These are phyloP conservation scores for Podilymbus podiceps DNA, from an alignment of 2,113 vertebrate genomes.

Conservation along the genomic window DNA sequence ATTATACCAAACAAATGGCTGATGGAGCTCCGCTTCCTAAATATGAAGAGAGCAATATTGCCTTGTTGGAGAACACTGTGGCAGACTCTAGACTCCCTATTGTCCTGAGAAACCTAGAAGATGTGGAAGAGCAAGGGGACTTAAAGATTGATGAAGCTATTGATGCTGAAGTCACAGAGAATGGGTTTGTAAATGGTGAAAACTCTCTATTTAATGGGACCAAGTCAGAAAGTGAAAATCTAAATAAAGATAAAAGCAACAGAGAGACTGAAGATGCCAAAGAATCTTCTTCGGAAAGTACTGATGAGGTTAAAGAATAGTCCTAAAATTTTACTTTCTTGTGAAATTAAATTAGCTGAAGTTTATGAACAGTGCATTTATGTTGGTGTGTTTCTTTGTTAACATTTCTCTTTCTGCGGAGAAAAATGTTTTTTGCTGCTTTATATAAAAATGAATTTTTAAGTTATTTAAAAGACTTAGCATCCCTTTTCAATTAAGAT, in stretches of 20 bases:
- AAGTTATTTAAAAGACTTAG: slow-evolving; percentile 81
- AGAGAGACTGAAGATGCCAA: slow-evolving; percentile 78
- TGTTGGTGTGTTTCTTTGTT: slow-evolving; percentile 74
- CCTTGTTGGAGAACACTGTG: slow-evolving; percentile 83
- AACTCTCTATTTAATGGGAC: slow-evolving; percentile 76
- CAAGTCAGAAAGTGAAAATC: slow-evolving; percentile 59
- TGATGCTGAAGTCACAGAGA: slow-evolving; percentile 70
- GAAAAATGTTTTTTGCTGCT: slow-evolving; percentile 81
- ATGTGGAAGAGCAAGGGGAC: slow-evolving; percentile 72
- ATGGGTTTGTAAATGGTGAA: slow-evolving; percentile 81
- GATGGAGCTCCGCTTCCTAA: slow-evolving; percentile 79
- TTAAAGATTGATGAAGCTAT: slow-evolving; percentile 70
- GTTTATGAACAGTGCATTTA: slow-evolving; percentile 63
- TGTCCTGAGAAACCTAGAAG: slow-evolving; percentile 84
- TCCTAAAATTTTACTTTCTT: slow-evolving; percentile 72
- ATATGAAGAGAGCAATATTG: slow-evolving; percentile 86
- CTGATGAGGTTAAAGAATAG: slow-evolving; percentile 52
- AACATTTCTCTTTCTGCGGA: slow-evolving; percentile 76
- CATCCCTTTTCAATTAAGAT: slow-evolving; percentile 77
- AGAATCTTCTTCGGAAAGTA: slow-evolving; percentile 76
- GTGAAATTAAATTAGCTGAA: slow-evolving; percentile 71
- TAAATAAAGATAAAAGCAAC: slow-evolving; percentile 63
- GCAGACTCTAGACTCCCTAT: slow-evolving; percentile 86
- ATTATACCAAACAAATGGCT: slow-evolving; percentile 80
- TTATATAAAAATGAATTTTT: slow-evolving; percentile 78